phyloP scores from a whole-genome alignment of 2,888 invertebrate genomes.

The Nymphalis urticae region DNA sequence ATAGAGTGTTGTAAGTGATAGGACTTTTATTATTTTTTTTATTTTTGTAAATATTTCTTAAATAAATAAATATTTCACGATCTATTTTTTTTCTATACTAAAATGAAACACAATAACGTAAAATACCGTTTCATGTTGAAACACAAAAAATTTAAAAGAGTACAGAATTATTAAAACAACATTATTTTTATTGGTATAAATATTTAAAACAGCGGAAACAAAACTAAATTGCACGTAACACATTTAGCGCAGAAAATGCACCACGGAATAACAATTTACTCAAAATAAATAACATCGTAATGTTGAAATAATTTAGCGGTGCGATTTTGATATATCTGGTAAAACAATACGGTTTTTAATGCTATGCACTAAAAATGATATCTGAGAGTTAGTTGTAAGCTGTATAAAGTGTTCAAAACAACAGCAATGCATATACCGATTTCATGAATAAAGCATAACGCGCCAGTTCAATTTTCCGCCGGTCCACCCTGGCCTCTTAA shows the following conservation, averaged over 20 bases:
- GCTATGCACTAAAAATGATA: constrained; percentile 26
- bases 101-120: no score
- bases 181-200: constrained; percentile 17
- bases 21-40: no score
- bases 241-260: constrained; percentile 26
- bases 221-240: constrained; percentile 26
- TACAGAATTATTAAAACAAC: constrained; percentile 7
- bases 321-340: constrained; percentile 25
- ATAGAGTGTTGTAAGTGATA: no score
- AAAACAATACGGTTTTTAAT: constrained; percentile 21
- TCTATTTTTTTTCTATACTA: no score
- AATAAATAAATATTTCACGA: no score
- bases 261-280: constrained; percentile 28
- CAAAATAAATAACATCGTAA: constrained; percentile 5
- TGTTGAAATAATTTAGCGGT: constrained; percentile 12
- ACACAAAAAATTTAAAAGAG: constrained; percentile 5
- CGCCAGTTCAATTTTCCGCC: constrained; percentile 66
- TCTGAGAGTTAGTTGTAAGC: constrained; percentile 42
- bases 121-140: no score
- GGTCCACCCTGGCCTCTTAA: constrained; percentile 59
- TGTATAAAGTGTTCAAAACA: constrained; percentile 52
- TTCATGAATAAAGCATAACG: constrained; percentile 71
- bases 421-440: constrained; percentile 55
- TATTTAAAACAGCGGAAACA: constrained; percentile 21
- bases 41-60: no score